Evolutionary conservation across 2,113 vertebrate genomes (phyloP).

Genomic region (Rhizomys pruinosus): DNA sequence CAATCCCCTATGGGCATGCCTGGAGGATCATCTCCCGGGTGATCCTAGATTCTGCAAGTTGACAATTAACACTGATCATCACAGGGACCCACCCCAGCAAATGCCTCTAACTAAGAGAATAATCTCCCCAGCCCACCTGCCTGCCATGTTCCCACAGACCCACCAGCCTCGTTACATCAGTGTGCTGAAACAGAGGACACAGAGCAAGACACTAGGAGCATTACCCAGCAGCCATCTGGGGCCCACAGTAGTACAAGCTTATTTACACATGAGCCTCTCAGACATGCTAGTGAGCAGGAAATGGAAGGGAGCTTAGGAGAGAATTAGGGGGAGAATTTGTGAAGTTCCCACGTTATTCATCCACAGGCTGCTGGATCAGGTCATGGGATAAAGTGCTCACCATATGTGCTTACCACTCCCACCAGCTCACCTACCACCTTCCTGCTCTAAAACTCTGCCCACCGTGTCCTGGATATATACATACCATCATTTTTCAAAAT

Average conservation of each 20-base stretch:
- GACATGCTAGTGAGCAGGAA: neutral
- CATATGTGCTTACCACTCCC: neutral
- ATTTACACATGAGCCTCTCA: neutral
- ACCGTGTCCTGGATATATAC: neutral
- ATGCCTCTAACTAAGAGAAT: neutral
- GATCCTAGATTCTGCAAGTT: neutral
- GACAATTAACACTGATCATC: neutral
- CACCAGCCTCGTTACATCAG: neutral
- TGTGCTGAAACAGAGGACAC: neutral
- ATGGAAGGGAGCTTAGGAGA: neutral
- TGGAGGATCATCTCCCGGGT: neutral
- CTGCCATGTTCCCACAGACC: neutral
- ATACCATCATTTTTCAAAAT: neutral
- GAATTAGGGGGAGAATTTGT: neutral
- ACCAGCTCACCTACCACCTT: neutral
- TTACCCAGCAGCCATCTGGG: neutral
- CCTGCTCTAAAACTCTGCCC: neutral
- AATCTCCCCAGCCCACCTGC: neutral
- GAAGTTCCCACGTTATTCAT: neutral
- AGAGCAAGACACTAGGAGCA: neutral
- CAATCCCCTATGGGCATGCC: neutral
- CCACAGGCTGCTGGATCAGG: neutral
- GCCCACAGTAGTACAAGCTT: neutral
- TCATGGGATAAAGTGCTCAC: neutral
- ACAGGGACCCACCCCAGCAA: neutral